Evolutionary conservation across 1,140 invertebrate genomes (phyloP), one percentile per base, ranked within the genome.

Genomic region (Leptinotarsa defecta): DNA sequence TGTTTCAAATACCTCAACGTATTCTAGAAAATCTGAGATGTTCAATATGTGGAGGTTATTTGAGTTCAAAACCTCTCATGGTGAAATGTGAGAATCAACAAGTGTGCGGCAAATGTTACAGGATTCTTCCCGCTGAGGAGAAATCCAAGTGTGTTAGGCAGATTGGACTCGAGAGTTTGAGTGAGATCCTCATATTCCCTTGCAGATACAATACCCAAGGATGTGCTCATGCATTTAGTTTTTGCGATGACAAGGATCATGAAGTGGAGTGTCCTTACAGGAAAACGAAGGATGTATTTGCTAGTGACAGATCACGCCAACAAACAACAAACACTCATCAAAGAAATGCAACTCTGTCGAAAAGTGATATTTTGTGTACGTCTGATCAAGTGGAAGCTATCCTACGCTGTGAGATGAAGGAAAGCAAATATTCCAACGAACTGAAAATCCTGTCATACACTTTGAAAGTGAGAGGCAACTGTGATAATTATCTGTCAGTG

Each of bases 51-150:
- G 57, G 43, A 4, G 76, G 76, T 48, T 78, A 76, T 67, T 72
- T 80, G 22, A 74, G 68, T 52, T 63, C 27, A 1, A 68, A 64
- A 62, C 78, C 78, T 3, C 63, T 80, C 6, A 72, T 78, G 67
- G 20, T 78, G 13, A 72, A 67, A n/a, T 17, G 13, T 22, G 61
- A 77, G 6, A 68, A 68, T 48, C 11, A 69, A 22, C 76, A 80
- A 69, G 48, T 80, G 43, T 80, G 78, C 22, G 78, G 78, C n/a
- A 76, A 76, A 27, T 80, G 78, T 34, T 80, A 68, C 48, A 80
- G 74, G 57, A 71, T 78, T 11, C 62, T 78, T 20, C 76, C 76
- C 2, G 17, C 68, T 17, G 64, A 70, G 5, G 61, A 76, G 19
- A 74, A 75, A 74, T 11, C 19, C 5, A 65, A 72, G 13, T 80